These are phyloP conservation scores for Gopherus flavomarginatus DNA, from an alignment of 2,113 vertebrate species.

Conservation along the genomic window DNA sequence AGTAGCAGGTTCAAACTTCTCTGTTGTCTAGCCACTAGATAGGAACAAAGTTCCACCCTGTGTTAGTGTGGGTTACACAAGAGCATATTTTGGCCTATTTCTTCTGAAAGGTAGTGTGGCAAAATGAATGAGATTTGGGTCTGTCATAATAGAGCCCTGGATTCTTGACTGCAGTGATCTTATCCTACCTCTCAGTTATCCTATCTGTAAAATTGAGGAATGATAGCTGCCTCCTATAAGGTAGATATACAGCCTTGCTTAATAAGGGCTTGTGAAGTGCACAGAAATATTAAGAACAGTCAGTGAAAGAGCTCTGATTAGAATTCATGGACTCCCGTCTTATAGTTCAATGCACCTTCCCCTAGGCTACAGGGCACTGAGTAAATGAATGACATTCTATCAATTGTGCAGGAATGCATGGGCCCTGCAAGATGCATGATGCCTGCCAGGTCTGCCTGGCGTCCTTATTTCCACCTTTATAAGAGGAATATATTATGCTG, in stretches of 20 bases:
- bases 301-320: neutral
- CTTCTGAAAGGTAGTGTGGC: neutral
- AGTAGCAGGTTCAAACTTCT: neutral
- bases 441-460: neutral
- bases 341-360: neutral
- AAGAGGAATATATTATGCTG: accelerated
- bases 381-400: neutral
- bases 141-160: neutral
- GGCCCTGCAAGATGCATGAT: neutral
- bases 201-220: neutral
- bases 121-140: neutral
- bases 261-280: neutral
- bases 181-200: neutral
- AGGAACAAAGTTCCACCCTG: neutral
- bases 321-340: neutral
- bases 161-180: neutral
- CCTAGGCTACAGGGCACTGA: neutral
- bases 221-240: neutral
- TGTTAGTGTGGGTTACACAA: neutral
- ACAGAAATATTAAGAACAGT: neutral
- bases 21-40: neutral
- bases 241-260: neutral
- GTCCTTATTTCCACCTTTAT: neutral
- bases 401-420: neutral
- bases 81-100: neutral